These are phyloP conservation scores for Standfussiana lucernea DNA, from an alignment of 2,888 invertebrate species.

Conservation along the genomic window DNA sequence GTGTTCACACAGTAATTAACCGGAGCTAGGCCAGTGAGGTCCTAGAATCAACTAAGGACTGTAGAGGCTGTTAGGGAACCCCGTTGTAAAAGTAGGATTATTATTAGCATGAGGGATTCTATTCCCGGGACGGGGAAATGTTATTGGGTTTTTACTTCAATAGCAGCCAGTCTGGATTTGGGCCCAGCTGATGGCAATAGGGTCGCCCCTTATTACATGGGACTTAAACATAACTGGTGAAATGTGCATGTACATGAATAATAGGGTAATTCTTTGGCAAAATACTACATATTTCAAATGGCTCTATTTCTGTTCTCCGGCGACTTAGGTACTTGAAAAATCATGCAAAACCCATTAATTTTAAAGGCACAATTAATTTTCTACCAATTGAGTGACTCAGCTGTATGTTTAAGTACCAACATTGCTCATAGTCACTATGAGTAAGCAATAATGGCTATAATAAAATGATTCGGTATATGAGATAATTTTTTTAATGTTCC, in stretches of 20 bases:
- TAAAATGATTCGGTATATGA: neutral
- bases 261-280: too few relatives aligned
- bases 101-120: too few relatives aligned
- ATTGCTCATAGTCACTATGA: constrained; percentile 32
- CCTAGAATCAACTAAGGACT: neutral
- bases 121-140: too few relatives aligned
- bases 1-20: neutral
- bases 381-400: neutral
- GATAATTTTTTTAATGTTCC: neutral
- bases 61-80: neutral
- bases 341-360: neutral
- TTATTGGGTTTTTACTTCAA: too few relatives aligned
- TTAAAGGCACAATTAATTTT: neutral
- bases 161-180: too few relatives aligned
- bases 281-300: too few relatives aligned
- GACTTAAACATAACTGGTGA: too few relatives aligned
- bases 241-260: neutral
- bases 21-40: neutral
- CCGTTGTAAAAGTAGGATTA: neutral
- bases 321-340: neutral
- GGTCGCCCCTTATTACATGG: too few relatives aligned
- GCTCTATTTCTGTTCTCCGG: too few relatives aligned
- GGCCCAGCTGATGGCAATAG: too few relatives aligned
- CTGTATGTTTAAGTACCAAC: neutral
- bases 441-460: constrained; percentile 8